Evolutionary conservation across 2,113 vertebrate species (phyloP).

Genomic region (Psephotus haematonotus): DNA sequence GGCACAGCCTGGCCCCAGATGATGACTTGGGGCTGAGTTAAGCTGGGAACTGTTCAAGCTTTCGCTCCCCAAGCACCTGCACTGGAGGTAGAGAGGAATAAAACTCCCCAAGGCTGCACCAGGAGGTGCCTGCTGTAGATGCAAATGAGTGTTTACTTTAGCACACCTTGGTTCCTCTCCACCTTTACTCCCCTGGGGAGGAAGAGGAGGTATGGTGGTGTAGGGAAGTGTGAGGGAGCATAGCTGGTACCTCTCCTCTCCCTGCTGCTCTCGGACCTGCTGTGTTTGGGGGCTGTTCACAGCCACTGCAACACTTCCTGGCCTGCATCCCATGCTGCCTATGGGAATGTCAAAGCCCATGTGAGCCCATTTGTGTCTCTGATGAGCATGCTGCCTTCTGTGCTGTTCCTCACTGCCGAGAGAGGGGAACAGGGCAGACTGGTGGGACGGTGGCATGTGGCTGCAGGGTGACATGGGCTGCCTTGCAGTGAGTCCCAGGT

Average conservation of each 20-base stretch:
- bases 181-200: not conserved
- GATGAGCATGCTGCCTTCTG: rapidly evolving
- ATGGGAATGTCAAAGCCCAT: rapidly evolving
- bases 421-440: not conserved
- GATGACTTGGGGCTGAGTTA: rapidly evolving
- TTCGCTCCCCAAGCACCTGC: not conserved
- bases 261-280: rapidly evolving
- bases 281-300: not conserved
- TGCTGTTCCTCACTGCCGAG: rapidly evolving
- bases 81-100: not conserved
- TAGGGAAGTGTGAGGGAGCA: not conserved
- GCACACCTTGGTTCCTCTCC: not conserved
- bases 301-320: not conserved
- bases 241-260: too few species aligned
- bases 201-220: rapidly evolving
- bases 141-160: not conserved
- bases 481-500: not conserved
- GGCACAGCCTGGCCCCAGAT: not conserved
- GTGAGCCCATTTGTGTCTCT: rapidly evolving
- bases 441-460: rapidly evolving
- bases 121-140: not conserved
- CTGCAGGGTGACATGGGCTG: not conserved
- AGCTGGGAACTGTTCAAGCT: not conserved
- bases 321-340: not conserved
- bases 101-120: not conserved